Evolutionary conservation across 2,113 vertebrate genomes (phyloP), one percentile per base, ranked within the genome.

Genomic region (Corapipo altera): DNA sequence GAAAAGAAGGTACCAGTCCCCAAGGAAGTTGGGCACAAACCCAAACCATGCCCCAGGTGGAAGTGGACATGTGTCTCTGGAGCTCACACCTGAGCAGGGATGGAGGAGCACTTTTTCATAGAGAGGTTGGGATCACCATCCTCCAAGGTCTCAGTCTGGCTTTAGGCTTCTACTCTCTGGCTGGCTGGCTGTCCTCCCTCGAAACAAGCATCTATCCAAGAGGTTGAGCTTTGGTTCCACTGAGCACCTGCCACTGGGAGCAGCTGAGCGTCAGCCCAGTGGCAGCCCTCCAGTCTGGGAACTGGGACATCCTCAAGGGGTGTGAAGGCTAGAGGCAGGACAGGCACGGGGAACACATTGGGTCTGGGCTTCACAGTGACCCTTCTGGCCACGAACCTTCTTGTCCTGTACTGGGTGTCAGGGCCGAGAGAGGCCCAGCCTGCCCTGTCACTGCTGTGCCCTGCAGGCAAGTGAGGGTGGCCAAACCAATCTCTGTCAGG

Each of bases 21-120:
- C 1, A 26, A 0, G 46, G 26, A 13, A 37, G 32, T 61, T n/a
- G n/a, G 49, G 41, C 46, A 64, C 48, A 27, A 37, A 17, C 15
- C 16, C 27, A 21, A 14, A 28, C 23, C 21, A 18, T 72, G 32
- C 22, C 41, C 35, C 19, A 9, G 64, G 37, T 27, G 28, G 61
- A 44, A 27, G 27, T 12, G 33, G 23, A 21, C 0, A 0, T 9
- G 22, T 2, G 0, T 32, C 58, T 43, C 33, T 43, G 17, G 57
- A 90, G 37, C 19, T 70, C 79, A 22, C 66, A 84, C 59, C 71
- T 20, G 12, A 84, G 48, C 8, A 21, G 39, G 22, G 22, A 49
- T 26, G 28, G n/a, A 35, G 72, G n/a, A 59, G 9, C 7, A 2
- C 23, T 14, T 74, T 70, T 21, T 28, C 5, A 0, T 24, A n/a